A percentile compares a stretch with the other conserved stretches of the same genome.
phyloP scores from a whole-genome alignment of 2,797 vertebrate species.

The Coluber constrictor region DNA sequence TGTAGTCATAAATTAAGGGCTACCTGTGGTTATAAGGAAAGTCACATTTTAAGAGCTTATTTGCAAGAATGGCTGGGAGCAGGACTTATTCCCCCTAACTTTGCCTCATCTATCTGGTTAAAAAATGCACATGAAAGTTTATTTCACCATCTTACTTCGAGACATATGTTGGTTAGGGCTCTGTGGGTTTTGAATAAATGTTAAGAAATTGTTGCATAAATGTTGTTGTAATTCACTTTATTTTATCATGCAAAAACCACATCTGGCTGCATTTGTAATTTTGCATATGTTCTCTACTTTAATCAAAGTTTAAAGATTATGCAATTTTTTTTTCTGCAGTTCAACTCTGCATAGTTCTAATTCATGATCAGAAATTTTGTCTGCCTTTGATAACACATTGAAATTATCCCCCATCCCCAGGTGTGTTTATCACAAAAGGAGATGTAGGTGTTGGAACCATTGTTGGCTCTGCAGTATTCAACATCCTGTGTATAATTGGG shows the following conservation, averaged over 20 bases:
- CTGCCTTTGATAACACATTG: constrained; percentile 19
- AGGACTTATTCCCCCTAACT: background rate
- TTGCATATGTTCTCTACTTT: background rate
- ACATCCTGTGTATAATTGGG: constrained; percentile 95
- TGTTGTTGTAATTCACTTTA: background rate
- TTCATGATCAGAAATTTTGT: background rate
- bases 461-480: constrained; percentile 95
- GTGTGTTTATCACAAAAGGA: constrained; percentile 96
- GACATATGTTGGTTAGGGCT: background rate
- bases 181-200: background rate
- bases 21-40: background rate
- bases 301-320: background rate
- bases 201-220: background rate
- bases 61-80: background rate
- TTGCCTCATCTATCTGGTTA: background rate
- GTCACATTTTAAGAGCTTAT: background rate
- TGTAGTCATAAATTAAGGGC: background rate
- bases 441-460: constrained; percentile 96
- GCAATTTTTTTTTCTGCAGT: background rate
- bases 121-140: background rate
- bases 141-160: background rate
- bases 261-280: background rate
- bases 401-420: constrained; percentile 73
- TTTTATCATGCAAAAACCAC: background rate
- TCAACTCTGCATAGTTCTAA: background rate